These are phyloP conservation scores for Pseudochirops cupreus DNA, from an alignment of 2,797 vertebrate species.

Conservation along the genomic window DNA sequence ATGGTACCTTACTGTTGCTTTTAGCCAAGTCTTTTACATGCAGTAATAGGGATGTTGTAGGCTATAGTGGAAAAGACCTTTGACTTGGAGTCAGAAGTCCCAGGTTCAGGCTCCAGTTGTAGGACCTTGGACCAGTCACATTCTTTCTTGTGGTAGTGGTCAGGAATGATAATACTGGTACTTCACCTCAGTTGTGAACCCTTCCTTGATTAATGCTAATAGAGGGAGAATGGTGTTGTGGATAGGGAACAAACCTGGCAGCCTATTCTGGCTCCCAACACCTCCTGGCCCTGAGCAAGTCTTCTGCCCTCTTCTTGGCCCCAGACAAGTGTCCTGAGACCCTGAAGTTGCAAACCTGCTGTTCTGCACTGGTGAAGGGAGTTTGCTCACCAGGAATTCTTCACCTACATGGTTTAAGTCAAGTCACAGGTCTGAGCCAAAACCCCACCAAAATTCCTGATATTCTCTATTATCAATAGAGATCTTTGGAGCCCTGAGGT, in stretches of 20 bases:
- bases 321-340: not conserved
- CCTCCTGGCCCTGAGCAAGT: too few relatives aligned
- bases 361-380: too few relatives aligned
- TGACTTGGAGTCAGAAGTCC: not conserved
- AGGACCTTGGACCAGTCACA: not conserved
- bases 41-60: not conserved
- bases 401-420: too few relatives aligned
- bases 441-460: not conserved
- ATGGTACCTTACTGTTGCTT: not conserved
- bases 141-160: not conserved
- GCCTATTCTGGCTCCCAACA: not conserved
- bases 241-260: not conserved
- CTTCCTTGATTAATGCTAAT: not conserved
- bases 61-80: not conserved
- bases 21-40: not conserved
- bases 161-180: not conserved
- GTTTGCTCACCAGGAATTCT: too few relatives aligned
- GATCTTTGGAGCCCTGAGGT: not conserved
- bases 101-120: not conserved
- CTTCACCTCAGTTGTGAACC: not conserved
- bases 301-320: not conserved
- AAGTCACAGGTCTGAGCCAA: not conserved
- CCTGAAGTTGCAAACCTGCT: not conserved
- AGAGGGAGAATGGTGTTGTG: not conserved
- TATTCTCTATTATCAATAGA: not conserved